These are phyloP conservation scores for Zhuqinia jingwanae DNA, from an alignment of 2,888 invertebrate genomes.

Conservation along the genomic window DNA sequence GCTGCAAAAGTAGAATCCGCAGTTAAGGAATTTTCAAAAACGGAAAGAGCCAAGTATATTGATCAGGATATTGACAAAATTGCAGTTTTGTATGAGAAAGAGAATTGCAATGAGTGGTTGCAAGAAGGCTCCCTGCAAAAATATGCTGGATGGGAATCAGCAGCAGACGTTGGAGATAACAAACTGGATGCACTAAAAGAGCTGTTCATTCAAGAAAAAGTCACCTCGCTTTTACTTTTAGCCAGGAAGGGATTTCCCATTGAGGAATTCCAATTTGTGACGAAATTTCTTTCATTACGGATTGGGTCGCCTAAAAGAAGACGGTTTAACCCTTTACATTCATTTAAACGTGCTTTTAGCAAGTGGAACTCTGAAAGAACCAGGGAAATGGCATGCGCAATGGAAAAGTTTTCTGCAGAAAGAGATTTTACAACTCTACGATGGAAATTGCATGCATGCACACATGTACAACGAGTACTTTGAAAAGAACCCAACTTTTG, in stretches of 20 bases:
- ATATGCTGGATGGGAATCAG: constrained; percentile 7
- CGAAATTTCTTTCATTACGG: constrained; percentile 64
- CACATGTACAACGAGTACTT: constrained; percentile 54
- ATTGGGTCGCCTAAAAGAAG: constrained; percentile 55
- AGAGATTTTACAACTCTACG: constrained; percentile 41
- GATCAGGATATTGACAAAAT: constrained; percentile 47
- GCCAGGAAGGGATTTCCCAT: constrained; percentile 38
- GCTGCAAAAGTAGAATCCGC: constrained; percentile 39
- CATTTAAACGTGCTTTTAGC: constrained; percentile 50
- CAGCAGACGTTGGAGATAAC: neutral
- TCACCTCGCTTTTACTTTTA: neutral
- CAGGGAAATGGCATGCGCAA: constrained; percentile 32
- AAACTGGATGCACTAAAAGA: constrained; percentile 48
- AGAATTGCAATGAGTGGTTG: constrained; percentile 31
- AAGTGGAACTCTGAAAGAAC: constrained; percentile 6
- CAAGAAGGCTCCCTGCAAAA: constrained; percentile 6
- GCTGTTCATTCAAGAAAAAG: constrained; percentile 57
- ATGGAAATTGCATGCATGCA: constrained; percentile 41
- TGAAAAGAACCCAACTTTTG: constrained; percentile 50
- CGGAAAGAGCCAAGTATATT: constrained; percentile 51
- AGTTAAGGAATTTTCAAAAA: constrained; percentile 52
- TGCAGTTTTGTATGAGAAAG: constrained; percentile 15
- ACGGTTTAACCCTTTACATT: constrained; percentile 55
- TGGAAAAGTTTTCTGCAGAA: constrained; percentile 44
- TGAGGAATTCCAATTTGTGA: constrained; percentile 45